Evolutionary conservation across 1,140 invertebrate genomes (phyloP), one percentile per base, ranked within the genome.

Genomic region (Leptinotarsa lineolata): DNA sequence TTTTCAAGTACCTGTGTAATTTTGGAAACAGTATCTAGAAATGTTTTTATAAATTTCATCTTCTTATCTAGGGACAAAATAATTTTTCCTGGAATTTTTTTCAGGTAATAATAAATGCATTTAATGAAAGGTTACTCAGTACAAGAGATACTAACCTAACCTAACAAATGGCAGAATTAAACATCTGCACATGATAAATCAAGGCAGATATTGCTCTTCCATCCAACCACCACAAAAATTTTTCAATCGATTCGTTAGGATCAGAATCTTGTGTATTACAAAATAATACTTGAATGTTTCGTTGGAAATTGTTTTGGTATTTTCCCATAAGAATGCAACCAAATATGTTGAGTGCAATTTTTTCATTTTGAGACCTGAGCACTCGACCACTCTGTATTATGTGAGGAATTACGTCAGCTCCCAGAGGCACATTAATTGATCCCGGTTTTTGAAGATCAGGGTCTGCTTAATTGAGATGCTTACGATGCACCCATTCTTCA

Each of bases 111-210:
- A 60, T 18, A 21, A 60, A 60, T 60, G 59, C 6, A 11, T 60
- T n/a, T n/a, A 5, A 60, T 60, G n/a, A 8, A n/a, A 60, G 4
- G 16, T 6, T 5, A 60, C 6, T 8, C n/a, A 60, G 5, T n/a
- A 5, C 16, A n/a, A n/a, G n/a, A n/a, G n/a, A n/a, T n/a, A n/a
- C n/a, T n/a, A n/a, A n/a, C n/a, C n/a, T n/a, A n/a, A 8, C n/a
- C 59, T 60, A 60, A 60, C 21, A 60, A 60, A n/a, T n/a, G 59
- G 20, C n/a, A 18, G 20, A 60, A 60, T 60, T 6, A 60, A 60
- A 60, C 45, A 5, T n/a, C 6, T 60, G n/a, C n/a, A n/a, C n/a
- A n/a, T n/a, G 6, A 60, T 4, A 21, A 60, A 60, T 18, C 16
- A 6, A 60, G 59, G 59, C n/a, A n/a, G n/a, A n/a, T n/a, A n/a